Percentiles rank a stretch among this genome's conserved stretches.
phyloP scores from a whole-genome alignment of 2,888 invertebrate genomes.

The Polietes domitor region DNA sequence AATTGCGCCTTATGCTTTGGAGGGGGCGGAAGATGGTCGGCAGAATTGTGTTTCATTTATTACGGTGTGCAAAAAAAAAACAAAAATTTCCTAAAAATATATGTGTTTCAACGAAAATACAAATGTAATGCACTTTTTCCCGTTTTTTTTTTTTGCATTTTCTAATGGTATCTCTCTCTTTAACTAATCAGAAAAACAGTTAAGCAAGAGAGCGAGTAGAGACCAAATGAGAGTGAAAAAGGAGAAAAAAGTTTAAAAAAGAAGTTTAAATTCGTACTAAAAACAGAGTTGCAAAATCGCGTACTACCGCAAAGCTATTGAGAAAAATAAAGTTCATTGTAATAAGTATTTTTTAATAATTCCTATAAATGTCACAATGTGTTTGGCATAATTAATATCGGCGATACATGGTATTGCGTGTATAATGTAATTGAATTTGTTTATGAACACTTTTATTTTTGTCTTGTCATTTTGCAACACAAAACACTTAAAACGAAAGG shows the following conservation, averaged over 20 bases:
- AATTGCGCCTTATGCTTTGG: conserved; percentile 54
- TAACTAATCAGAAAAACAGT: conserved; percentile 48
- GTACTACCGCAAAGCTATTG: background rate
- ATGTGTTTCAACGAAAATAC: background rate
- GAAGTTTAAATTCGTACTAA: conserved; percentile 23
- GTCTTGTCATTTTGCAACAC: conserved; percentile 49
- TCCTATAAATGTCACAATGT: background rate
- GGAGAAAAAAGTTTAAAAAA: conserved; percentile 10
- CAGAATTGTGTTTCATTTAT: conserved; percentile 1
- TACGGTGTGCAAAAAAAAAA: background rate
- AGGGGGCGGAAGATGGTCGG: background rate
- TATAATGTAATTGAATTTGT: conserved; percentile 38
- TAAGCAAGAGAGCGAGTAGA: conserved; percentile 38
- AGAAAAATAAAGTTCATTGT: background rate
- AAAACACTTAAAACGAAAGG: conserved; percentile 40
- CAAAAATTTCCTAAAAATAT: background rate
- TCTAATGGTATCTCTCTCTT: conserved; percentile 45
- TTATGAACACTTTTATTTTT: conserved; percentile 21
- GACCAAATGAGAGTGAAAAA: conserved; percentile 1
- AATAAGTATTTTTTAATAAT: background rate
- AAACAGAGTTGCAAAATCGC: conserved; percentile 32
- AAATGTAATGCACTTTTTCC: conserved; percentile 32
- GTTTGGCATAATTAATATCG: conserved; percentile 7
- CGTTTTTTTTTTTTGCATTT: conserved; percentile 40
- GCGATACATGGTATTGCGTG: background rate